Evolutionary conservation across 2,888 invertebrate genomes (phyloP), one percentile per base, ranked within the genome.

Genomic region (Perizoma affinitatum): DNA sequence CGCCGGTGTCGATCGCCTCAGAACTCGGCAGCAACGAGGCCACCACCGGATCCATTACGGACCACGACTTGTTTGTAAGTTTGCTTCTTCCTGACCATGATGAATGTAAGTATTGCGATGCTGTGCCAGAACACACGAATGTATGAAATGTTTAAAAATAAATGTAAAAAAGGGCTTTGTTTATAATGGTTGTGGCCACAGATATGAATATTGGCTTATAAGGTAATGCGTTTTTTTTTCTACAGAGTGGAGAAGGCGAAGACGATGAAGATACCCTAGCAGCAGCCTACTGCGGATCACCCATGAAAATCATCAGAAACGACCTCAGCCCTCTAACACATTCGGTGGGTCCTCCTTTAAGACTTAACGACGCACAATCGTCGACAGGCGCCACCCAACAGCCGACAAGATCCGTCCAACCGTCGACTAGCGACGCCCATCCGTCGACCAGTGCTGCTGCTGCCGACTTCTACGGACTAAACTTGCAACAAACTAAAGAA

Each of bases 11-110:
- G 62, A 88, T 93, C 61, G 93, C 94, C 68, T 93, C 93, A 61
- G 94, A 94, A 69, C 93, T 95, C 71, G 95, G 95, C 82, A 95
- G 95, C 82, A 94, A 93, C 76, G 94, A 95, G 79, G 95, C 95
- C 58, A 95, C 95, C 55, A 94, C 95, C 75, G 95, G 95, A 63
- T 95, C 95, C 48, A 90, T 90, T 70, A 93, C 93, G 5, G 94
- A 94, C 71, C 94, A 93, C 65, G 94, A 94, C 69, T 84, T 94
- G 41, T 86, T 93, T 78, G 93, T 94, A 74, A 83, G 71, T 58
- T n/a, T n/a, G 22, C 22, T 22, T 22, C 22, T 22, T 22, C 22
- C 22, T 22, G 3, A 22, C 22, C 22, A 22, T 2, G 22, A 22
- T 22, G 22, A n/a, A 22, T 22, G 22, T 22, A 22, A 22, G 22